phyloP scores from a whole-genome alignment of 2,113 vertebrate species.

The Oreotrochilus melanogaster region DNA sequence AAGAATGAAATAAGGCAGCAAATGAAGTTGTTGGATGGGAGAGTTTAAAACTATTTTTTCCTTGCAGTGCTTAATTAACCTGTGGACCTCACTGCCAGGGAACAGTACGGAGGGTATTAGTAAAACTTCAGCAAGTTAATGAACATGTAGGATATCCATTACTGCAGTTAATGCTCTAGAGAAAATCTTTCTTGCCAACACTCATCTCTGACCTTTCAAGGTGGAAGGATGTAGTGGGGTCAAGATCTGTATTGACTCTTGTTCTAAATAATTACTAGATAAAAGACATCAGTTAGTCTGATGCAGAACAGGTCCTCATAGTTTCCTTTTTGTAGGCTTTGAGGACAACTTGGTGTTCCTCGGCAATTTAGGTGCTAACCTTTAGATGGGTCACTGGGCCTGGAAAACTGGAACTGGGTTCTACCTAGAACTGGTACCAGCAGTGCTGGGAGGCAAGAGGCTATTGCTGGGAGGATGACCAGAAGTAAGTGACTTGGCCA shows the following conservation, averaged over 20 bases:
- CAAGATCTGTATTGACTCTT: neutral
- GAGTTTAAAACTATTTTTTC: neutral
- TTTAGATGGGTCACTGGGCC: neutral
- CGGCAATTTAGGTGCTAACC: neutral
- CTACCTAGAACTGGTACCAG: neutral
- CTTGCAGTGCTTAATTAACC: neutral
- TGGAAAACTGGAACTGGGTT: neutral
- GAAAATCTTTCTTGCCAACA: neutral
- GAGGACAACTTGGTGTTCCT: neutral
- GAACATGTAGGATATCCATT: neutral
- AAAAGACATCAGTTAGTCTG: neutral
- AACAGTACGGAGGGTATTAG: neutral
- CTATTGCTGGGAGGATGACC: rapidly evolving
- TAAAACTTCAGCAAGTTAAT: neutral
- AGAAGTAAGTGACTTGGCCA: neutral
- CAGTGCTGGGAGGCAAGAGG: neutral
- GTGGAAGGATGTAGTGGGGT: neutral
- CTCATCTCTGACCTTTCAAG: neutral
- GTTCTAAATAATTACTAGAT: neutral
- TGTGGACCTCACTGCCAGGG: neutral
- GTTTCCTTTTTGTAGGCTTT: neutral
- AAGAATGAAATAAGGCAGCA: neutral
- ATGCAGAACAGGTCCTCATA: neutral
- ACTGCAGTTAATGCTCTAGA: neutral
- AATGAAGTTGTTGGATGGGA: neutral